A percentile compares a stretch with the other conserved stretches of the same genome.
These are phyloP conservation scores for Onychomys arenicola DNA, from an alignment of 2,797 vertebrate species.

Conservation along the genomic window DNA sequence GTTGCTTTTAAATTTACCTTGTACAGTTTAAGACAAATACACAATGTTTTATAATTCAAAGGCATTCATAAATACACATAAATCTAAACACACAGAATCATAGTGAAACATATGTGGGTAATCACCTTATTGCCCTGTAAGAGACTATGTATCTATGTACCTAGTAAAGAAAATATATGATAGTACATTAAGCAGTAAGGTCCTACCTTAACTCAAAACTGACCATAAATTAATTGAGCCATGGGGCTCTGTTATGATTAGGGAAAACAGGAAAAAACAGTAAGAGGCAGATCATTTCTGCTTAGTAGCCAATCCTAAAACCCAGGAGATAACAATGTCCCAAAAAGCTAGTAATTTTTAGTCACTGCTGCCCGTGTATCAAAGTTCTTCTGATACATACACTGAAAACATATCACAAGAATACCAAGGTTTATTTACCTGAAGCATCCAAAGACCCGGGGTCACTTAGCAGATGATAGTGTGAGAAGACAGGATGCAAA, in stretches of 20 bases:
- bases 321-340: not conserved
- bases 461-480: not conserved
- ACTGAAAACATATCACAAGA: not conserved
- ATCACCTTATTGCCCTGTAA: not conserved
- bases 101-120: not conserved
- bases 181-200: not conserved
- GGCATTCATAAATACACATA: not conserved
- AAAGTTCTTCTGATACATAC: not conserved
- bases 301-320: not conserved
- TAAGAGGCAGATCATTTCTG: not conserved
- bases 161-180: not conserved
- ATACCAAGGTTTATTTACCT: not conserved
- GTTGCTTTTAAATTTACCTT: not conserved
- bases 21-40: not conserved
- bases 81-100: not conserved
- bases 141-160: not conserved
- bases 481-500: not conserved
- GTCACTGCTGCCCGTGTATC: not conserved
- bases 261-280: not conserved
- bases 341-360: not conserved
- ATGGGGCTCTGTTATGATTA: not conserved
- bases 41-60: not conserved
- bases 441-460: rapidly evolving
- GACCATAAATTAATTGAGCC: not conserved
- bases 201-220: not conserved